Evolutionary conservation across 2,113 vertebrate species (phyloP).

Genomic region (Hippotragus niger): DNA sequence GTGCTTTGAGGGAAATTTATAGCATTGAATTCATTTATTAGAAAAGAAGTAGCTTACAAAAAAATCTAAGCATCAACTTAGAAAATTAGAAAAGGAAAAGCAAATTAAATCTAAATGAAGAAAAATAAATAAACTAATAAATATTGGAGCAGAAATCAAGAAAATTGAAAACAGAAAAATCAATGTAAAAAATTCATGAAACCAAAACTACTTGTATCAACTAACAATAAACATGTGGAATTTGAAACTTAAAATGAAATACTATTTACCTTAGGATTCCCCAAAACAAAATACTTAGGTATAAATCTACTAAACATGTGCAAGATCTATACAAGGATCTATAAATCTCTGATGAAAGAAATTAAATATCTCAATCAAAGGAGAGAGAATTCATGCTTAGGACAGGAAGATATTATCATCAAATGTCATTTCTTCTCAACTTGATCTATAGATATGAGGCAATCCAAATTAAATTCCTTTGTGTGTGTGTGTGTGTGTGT

Average conservation of each 20-base stretch:
- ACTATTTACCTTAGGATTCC: neutral
- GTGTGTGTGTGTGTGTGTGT: no score
- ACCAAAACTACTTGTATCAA: neutral
- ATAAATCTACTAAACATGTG: neutral
- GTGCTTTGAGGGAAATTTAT: neutral
- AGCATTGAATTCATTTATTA: neutral
- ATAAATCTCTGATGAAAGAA: neutral
- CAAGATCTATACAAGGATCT: neutral
- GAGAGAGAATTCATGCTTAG: neutral
- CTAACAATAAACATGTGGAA: neutral
- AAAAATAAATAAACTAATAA: neutral
- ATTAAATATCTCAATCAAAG: neutral
- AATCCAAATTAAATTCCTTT: neutral
- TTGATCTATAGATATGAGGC: neutral
- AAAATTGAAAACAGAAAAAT: neutral
- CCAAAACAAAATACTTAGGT: neutral
- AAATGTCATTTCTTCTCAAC: neutral
- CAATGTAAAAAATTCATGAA: neutral
- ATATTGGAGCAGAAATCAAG: neutral
- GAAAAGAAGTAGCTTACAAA: neutral
- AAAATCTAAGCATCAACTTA: neutral
- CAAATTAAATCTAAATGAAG: neutral
- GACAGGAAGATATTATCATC: neutral
- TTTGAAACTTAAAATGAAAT: neutral
- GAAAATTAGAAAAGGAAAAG: neutral